Conservation (phyloP, 2,888 invertebrate species). For the Synanthedon myopaeformis region DNA sequence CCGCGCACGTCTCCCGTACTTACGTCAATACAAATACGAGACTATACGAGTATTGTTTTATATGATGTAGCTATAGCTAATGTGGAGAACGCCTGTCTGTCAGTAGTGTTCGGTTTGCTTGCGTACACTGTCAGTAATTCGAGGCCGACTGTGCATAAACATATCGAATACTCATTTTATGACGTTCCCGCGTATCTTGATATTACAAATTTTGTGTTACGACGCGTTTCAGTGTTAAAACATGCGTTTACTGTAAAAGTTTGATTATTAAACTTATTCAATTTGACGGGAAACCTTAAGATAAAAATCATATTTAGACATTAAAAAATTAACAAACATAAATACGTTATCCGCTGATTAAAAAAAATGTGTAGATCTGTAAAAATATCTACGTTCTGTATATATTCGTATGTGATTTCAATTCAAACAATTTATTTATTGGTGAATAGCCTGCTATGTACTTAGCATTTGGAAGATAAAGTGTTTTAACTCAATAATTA, state of each 20-base stretch:
- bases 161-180: conserved; percentile 31
- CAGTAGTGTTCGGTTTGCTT: conserved; percentile 52
- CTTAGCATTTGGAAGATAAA: neutral
- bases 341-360: no score
- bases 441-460: neutral
- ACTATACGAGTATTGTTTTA: conserved; percentile 32
- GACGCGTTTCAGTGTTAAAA: no score
- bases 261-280: no score
- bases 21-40: conserved; percentile 62
- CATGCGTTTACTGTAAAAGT: no score
- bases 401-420: no score
- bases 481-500: neutral
- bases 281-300: no score
- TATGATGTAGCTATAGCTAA: conserved; percentile 37
- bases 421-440: no score
- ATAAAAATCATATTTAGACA: no score
- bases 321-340: no score
- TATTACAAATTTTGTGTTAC: conserved; percentile 34
- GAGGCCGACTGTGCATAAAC: conserved; percentile 48
- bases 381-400: no score
- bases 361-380: no score
- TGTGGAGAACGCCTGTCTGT: conserved; percentile 45
- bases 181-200: conserved; percentile 37
- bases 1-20: conserved; percentile 16
- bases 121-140: conserved; percentile 51